Evolutionary conservation across 2,797 vertebrate genomes (phyloP), one percentile per base, ranked within the genome.

Genomic region (Catharus ustulatus): DNA sequence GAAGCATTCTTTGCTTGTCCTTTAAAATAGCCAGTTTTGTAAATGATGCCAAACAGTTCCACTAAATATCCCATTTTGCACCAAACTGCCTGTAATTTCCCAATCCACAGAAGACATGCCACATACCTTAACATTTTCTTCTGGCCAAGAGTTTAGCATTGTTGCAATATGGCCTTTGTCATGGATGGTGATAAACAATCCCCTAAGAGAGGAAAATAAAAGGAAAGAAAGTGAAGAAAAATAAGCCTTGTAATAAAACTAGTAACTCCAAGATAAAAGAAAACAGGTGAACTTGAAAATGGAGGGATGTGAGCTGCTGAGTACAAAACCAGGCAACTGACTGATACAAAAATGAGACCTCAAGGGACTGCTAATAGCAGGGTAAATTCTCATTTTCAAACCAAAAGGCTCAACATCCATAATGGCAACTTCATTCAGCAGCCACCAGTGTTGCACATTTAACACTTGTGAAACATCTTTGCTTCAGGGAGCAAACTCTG

Each of bases 111-210:
- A 85, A 54, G 69, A 93, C 27, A 71, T 36, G 24, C 40, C 32
- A 84, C 93, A 34, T 98, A 99, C 99, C 99, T 99, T 99, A 94
- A 99, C 98, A 96, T 99, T 84, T 72, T 99, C 98, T 97, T 99
- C 99, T 46, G 99, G 99, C 99, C 99, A 99, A 85, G 99, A 99
- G 97, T 99, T 99, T 83, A 99, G 98, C 98, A 99, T 97, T 57
- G 98, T 98, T 96, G 99, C 98, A 68, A 99, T 98, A 96, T 99
- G 99, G 51, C 99, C 99, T 96, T 97, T 98, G 94, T 99, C 99
- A 66, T 99, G 99, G 97, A 99, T 98, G 92, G 99, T 99, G 97
- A 99, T 99, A 95, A 99, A 99, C 87, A 99, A 98, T 36, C 99
- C 99, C 84, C 99, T 99, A 97, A 61, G 92, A 97, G 67, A 86